Evolutionary conservation across 2,888 invertebrate genomes (phyloP).

Genomic region (Cryptus armator): DNA sequence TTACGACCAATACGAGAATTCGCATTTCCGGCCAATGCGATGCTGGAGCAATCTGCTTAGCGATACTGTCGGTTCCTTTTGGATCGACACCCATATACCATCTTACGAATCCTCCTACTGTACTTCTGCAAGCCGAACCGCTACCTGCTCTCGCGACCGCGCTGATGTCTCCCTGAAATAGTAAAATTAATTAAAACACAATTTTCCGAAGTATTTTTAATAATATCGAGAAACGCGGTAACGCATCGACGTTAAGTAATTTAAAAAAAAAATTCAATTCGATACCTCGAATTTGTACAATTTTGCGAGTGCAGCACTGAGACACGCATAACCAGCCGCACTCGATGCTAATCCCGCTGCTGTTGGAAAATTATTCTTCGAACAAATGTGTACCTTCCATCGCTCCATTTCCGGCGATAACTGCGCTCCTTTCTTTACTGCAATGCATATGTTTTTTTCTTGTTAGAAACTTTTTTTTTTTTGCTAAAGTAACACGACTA

Average conservation of each 20-base stretch:
- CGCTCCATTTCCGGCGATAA: slow-evolving; percentile 85
- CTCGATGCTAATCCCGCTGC: slow-evolving; percentile 99
- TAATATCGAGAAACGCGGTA: too few species aligned
- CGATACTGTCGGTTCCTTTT: slow-evolving; percentile 92
- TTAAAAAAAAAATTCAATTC: background rate
- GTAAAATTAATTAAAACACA: slow-evolving; percentile 11
- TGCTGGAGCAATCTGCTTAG: slow-evolving; percentile 90
- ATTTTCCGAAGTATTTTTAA: background rate
- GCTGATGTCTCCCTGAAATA: slow-evolving; percentile 89
- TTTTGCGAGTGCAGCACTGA: slow-evolving; percentile 89
- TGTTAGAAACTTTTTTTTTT: slow-evolving; percentile 15
- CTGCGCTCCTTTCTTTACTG: slow-evolving; percentile 86
- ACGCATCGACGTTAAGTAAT: background rate
- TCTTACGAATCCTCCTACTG: slow-evolving; percentile 97
- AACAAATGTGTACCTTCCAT: slow-evolving; percentile 93
- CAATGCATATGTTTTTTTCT: slow-evolving; percentile 58
- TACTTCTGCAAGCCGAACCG: slow-evolving; percentile 98
- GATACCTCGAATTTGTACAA: slow-evolving; percentile 90
- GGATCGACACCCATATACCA: slow-evolving; percentile 92
- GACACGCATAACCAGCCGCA: slow-evolving; percentile 98
- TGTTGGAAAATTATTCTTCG: slow-evolving; percentile 99
- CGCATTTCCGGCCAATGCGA: slow-evolving; percentile 96
- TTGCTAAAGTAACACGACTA: background rate
- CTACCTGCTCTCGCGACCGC: slow-evolving; percentile 94
- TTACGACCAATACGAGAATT: slow-evolving; percentile 93